phyloP scores from a whole-genome alignment of 2,888 invertebrate species.

The Desoria tigrina region DNA sequence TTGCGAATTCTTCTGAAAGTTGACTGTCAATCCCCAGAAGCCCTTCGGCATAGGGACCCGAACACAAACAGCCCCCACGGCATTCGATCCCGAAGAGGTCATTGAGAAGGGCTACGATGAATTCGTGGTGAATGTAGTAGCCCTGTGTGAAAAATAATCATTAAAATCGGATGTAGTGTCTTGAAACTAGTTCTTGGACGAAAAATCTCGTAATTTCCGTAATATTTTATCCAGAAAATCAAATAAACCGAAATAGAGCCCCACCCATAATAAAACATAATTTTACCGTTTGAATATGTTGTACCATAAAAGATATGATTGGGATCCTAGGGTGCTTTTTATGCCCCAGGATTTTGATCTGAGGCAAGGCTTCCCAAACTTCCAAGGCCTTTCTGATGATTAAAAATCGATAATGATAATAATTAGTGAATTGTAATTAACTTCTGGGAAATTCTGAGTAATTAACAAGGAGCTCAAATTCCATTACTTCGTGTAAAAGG shows the following conservation, averaged over 20 bases:
- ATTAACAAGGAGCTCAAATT: background rate
- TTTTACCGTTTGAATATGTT: slow-evolving; percentile 34
- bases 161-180: background rate
- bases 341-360: slow-evolving; percentile 39
- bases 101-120: slow-evolving; percentile 80
- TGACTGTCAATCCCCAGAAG: slow-evolving; percentile 76
- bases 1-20: slow-evolving; percentile 73
- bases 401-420: background rate
- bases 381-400: slow-evolving; percentile 30
- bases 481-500: slow-evolving; percentile 30
- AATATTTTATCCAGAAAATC: background rate
- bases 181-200: too few species aligned
- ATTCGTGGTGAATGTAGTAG: slow-evolving; percentile 83
- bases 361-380: slow-evolving; percentile 26
- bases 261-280: too few species aligned
- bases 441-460: too few species aligned
- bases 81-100: slow-evolving; percentile 85
- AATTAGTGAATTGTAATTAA: too few species aligned
- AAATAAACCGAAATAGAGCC: background rate
- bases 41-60: slow-evolving; percentile 75
- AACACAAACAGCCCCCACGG: slow-evolving; percentile 64
- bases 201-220: background rate
- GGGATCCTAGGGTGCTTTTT: slow-evolving; percentile 25
- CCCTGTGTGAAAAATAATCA: slow-evolving; percentile 30
- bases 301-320: slow-evolving; percentile 45